Percentiles rank a stretch among this genome's conserved stretches.
These are phyloP conservation scores for Chlamydotis undulata DNA, from an alignment of 2,113 vertebrate genomes.

Conservation along the genomic window DNA sequence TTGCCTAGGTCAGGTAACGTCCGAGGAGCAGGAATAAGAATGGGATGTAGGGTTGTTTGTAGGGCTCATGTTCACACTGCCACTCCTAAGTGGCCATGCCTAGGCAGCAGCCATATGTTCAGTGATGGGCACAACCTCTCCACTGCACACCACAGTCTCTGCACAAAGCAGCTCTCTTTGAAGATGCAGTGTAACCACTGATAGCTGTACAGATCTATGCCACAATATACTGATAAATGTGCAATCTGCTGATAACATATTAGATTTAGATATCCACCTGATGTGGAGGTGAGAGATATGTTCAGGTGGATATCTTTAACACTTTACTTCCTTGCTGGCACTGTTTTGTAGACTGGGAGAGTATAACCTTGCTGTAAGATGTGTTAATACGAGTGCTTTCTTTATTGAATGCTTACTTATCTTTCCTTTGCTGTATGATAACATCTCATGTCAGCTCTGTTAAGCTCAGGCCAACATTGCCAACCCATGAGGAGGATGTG, in stretches of 20 bases:
- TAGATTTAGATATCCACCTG: not conserved
- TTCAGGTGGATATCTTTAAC: too few relatives aligned
- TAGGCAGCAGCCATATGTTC: not conserved
- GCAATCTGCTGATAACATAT: accelerated
- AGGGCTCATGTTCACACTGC: not conserved
- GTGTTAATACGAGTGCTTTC: accelerated
- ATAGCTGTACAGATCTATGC: not conserved
- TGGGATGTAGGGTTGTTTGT: not conserved
- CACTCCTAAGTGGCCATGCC: not conserved
- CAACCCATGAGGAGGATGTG: not conserved
- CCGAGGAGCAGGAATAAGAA: not conserved
- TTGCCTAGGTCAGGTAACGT: not conserved
- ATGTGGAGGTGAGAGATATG: accelerated
- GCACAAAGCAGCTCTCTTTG: not conserved
- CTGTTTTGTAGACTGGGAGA: not conserved
- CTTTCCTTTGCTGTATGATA: not conserved
- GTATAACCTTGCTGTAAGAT: not conserved
- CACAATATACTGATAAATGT: accelerated
- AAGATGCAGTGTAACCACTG: not conserved
- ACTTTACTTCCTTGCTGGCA: not conserved
- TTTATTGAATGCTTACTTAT: not conserved
- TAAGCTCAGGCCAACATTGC: not conserved
- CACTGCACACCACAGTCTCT: not conserved
- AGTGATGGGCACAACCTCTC: not conserved
- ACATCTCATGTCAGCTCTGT: not conserved